Conservation (phyloP, 2,113 vertebrate species). For the Aepyceros melampus region DNA sequence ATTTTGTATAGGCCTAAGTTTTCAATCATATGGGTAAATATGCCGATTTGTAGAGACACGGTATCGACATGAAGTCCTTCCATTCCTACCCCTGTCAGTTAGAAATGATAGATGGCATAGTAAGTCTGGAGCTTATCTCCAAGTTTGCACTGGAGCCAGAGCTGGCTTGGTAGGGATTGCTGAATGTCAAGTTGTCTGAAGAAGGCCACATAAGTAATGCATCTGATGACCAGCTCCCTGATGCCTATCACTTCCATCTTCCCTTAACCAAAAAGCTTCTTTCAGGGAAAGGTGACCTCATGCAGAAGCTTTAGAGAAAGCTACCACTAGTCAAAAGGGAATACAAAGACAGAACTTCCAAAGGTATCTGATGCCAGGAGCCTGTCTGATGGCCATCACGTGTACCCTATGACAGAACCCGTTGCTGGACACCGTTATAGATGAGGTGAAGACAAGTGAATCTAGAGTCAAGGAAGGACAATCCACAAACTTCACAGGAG, state of each 20-base stretch:
- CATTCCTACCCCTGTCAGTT: not conserved
- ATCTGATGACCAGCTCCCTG: not conserved
- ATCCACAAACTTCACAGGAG: not conserved
- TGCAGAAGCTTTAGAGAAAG: not conserved
- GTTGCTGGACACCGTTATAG: not conserved
- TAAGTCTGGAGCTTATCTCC: not conserved
- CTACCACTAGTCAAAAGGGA: not conserved
- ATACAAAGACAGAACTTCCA: not conserved
- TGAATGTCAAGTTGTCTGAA: not conserved
- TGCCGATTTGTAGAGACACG: not conserved
- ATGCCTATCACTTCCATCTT: not conserved
- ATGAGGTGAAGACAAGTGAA: not conserved
- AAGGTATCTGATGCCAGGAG: not conserved
- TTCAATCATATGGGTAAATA: not conserved
- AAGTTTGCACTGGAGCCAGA: not conserved
- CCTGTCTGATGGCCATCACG: not conserved
- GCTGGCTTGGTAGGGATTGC: not conserved
- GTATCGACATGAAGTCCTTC: not conserved
- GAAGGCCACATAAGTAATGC: not conserved
- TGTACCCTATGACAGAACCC: not conserved
- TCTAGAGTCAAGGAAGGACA: not conserved
- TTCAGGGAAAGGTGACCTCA: not conserved
- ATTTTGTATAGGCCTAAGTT: not conserved
- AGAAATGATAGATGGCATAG: not conserved
- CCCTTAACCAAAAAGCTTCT: not conserved